These are phyloP conservation scores for Muscina levida DNA, from an alignment of 2,888 invertebrate genomes.

Conservation along the genomic window DNA sequence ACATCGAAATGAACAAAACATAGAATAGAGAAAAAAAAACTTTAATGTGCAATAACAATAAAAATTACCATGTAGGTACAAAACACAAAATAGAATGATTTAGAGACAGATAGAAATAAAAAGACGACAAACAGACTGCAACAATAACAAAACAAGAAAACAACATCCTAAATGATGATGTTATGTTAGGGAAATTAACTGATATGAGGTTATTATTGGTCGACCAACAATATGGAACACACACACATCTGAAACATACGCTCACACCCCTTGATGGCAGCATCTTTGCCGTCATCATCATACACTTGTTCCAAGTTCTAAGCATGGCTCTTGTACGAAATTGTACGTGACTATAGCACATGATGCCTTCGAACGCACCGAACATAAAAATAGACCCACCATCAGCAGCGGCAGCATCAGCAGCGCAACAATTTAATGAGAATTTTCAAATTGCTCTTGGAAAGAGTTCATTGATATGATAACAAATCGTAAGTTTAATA, in stretches of 20 bases:
- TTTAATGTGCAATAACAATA: slow-evolving; percentile 1
- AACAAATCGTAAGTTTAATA: slow-evolving; percentile 39
- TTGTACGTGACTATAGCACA: slow-evolving; percentile 60
- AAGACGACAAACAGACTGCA: slow-evolving; percentile 6
- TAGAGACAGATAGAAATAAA: background rate
- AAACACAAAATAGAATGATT: background rate
- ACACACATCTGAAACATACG: background rate
- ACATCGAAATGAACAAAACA: slow-evolving; percentile 11
- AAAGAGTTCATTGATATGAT: slow-evolving; percentile 55
- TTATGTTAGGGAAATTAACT: slow-evolving; percentile 35
- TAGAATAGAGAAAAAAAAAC: too few relatives aligned
- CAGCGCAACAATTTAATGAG: slow-evolving; percentile 17
- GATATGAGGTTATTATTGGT: background rate
- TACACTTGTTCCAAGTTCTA: background rate
- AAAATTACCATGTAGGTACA: background rate
- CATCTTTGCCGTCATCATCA: too few relatives aligned
- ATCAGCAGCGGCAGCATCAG: background rate
- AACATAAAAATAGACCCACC: background rate
- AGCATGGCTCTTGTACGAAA: background rate
- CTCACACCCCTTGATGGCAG: slow-evolving; percentile 6
- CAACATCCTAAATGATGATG: slow-evolving; percentile 27
- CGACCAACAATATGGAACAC: too few relatives aligned
- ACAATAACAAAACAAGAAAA: too few relatives aligned
- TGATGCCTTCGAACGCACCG: background rate
- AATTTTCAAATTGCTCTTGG: slow-evolving; percentile 6